Conservation (phyloP, 2,797 vertebrate species). For the Chiloscyllium punctatum region DNA sequence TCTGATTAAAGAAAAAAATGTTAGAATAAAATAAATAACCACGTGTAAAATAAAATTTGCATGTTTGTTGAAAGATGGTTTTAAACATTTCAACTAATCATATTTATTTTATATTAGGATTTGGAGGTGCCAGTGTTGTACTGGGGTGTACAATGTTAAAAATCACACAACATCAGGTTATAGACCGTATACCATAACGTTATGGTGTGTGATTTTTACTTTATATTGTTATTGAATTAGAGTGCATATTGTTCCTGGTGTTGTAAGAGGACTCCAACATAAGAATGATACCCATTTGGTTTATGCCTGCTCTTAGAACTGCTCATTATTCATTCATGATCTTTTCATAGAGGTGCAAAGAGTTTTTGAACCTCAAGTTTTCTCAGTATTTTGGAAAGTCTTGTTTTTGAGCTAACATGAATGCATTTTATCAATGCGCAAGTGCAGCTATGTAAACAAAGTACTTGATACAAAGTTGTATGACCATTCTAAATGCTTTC, state of each 20-base stretch:
- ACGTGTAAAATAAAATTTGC: background rate
- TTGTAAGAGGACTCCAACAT: background rate
- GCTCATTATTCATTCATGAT: background rate
- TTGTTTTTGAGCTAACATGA: background rate
- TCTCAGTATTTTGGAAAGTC: background rate
- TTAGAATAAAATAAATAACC: background rate
- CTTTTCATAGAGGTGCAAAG: background rate
- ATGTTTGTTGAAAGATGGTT: background rate
- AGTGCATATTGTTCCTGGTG: background rate
- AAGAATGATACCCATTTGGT: background rate
- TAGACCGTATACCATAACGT: too few species aligned
- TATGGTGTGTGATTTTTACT: too few species aligned
- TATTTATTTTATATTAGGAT: background rate
- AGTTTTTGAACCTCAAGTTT: background rate
- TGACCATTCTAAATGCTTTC: background rate
- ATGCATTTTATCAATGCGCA: background rate
- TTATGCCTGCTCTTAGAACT: background rate
- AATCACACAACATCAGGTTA: too few species aligned
- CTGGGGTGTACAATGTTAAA: too few species aligned
- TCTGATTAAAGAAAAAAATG: background rate
- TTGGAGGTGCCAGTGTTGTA: too few species aligned
- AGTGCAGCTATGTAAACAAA: background rate
- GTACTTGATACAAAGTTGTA: background rate
- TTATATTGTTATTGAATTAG: background rate
- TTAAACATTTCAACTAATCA: background rate